A percentile compares a stretch with the other conserved stretches of the same genome.
Conservation (phyloP, 2,888 invertebrate species). For the Macaria liturata region DNA sequence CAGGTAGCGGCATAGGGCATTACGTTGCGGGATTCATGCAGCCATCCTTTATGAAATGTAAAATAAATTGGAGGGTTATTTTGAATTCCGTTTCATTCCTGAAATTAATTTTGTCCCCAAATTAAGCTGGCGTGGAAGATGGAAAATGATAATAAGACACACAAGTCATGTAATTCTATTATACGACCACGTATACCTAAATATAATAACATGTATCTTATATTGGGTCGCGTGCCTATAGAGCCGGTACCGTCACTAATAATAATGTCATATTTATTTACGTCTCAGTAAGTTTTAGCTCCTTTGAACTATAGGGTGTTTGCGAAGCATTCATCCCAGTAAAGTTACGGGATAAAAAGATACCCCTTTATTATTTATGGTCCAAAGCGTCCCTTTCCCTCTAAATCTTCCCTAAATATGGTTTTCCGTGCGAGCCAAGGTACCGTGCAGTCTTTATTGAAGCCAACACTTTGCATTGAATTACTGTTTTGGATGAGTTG, state of each 20-base stretch:
- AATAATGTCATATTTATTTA: slow-evolving; percentile 22
- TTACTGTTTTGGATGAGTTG: slow-evolving; percentile 17
- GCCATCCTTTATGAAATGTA: slow-evolving; percentile 23
- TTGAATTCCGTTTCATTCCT: slow-evolving; percentile 16
- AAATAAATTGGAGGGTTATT: slow-evolving; percentile 28
- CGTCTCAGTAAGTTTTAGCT: slow-evolving; percentile 27
- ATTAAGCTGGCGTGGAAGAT: slow-evolving; percentile 9
- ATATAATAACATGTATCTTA: no score
- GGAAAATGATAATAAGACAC: slow-evolving; percentile 3
- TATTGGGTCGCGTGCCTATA: no score
- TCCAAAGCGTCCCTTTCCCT: slow-evolving; percentile 56
- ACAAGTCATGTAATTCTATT: not conserved
- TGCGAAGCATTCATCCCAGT: slow-evolving; percentile 47
- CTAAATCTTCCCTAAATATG: slow-evolving; percentile 46
- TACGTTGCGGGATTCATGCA: slow-evolving; percentile 24
- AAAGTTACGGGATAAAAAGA: slow-evolving; percentile 57
- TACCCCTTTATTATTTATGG: slow-evolving; percentile 69
- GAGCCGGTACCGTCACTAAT: not conserved
- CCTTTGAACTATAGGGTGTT: slow-evolving; percentile 39
- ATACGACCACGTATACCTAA: no score
- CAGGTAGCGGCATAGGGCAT: slow-evolving; percentile 23
- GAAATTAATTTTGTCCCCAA: slow-evolving; percentile 13
- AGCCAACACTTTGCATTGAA: slow-evolving; percentile 19
- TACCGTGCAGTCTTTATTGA: slow-evolving; percentile 27
- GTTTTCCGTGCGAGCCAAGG: slow-evolving; percentile 29